phyloP scores from a whole-genome alignment of 2,113 vertebrate species.

The Sakesphorus luctuosus region DNA sequence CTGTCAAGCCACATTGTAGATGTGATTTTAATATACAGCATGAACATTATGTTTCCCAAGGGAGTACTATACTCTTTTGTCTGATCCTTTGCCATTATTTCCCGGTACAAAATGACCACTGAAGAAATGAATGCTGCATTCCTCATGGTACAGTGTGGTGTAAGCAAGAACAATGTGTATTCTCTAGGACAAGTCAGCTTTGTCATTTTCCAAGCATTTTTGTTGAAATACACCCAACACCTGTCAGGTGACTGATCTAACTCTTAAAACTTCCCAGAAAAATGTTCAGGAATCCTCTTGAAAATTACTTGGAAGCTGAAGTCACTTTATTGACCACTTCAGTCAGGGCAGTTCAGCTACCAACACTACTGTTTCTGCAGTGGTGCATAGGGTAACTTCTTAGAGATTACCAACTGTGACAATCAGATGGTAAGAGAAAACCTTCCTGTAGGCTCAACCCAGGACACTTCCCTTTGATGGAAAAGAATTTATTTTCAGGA shows the following conservation, averaged over 20 bases:
- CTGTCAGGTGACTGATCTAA: background rate
- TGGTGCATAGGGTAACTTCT: background rate
- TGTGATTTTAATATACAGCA: background rate
- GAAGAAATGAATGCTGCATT: background rate
- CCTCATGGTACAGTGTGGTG: background rate
- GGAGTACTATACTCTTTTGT: background rate
- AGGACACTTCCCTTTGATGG: background rate
- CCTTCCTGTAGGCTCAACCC: background rate
- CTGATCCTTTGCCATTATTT: constrained; percentile 11
- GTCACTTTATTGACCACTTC: background rate
- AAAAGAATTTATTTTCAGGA: background rate
- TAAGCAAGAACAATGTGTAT: background rate
- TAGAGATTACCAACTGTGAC: background rate
- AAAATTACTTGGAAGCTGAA: background rate
- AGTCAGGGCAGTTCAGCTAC: background rate
- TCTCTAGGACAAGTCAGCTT: background rate
- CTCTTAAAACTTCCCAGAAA: background rate
- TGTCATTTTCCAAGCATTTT: background rate
- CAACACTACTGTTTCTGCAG: background rate
- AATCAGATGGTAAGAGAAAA: background rate
- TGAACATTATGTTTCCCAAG: background rate
- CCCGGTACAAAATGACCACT: background rate
- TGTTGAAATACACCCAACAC: background rate
- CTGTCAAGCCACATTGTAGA: background rate
- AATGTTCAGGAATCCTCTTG: background rate